Conservation (phyloP, 35 echinoderm and acorn worm genomes). For the Heliocidaris tuberculata region DNA sequence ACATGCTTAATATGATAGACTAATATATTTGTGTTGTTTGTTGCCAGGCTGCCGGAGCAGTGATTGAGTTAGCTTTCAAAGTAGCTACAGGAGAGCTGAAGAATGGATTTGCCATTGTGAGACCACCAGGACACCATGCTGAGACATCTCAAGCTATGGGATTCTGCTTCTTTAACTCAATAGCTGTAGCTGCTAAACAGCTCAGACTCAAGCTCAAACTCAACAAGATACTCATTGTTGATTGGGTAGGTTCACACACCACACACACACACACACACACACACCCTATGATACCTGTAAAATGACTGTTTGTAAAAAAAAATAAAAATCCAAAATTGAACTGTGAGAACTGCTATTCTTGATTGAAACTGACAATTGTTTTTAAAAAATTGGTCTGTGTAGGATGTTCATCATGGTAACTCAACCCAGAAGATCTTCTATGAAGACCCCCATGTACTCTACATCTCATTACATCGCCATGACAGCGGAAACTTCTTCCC, state of each 20-base stretch:
- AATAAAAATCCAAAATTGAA: no score
- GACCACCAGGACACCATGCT: conserved; percentile 97
- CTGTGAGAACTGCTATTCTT: background rate
- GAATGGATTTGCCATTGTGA: conserved; percentile 93
- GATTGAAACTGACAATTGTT: background rate
- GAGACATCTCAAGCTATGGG: conserved; percentile 98
- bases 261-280: background rate
- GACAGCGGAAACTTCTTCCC: conserved; percentile 99
- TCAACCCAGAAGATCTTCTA: conserved; percentile 99
- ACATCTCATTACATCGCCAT: conserved; percentile 98
- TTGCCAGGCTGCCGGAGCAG: conserved; percentile 85
- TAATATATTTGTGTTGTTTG: background rate
- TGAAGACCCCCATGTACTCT: conserved; percentile 96
- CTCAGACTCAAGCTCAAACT: conserved; percentile 91
- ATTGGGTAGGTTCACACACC: conserved; percentile 87
- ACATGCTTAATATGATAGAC: no score
- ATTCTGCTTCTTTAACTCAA: conserved; percentile 99
- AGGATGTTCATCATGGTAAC: conserved; percentile 99
- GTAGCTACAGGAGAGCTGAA: conserved; percentile 95
- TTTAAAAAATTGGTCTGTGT: background rate
- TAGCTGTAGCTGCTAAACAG: conserved; percentile 98
- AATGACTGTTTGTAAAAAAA: no score
- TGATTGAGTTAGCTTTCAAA: conserved; percentile 94
- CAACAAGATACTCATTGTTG: conserved; percentile 98
- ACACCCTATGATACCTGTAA: no score